Evolutionary conservation across 2,797 vertebrate species (phyloP).

Genomic region (Hemitrygon akajei): DNA sequence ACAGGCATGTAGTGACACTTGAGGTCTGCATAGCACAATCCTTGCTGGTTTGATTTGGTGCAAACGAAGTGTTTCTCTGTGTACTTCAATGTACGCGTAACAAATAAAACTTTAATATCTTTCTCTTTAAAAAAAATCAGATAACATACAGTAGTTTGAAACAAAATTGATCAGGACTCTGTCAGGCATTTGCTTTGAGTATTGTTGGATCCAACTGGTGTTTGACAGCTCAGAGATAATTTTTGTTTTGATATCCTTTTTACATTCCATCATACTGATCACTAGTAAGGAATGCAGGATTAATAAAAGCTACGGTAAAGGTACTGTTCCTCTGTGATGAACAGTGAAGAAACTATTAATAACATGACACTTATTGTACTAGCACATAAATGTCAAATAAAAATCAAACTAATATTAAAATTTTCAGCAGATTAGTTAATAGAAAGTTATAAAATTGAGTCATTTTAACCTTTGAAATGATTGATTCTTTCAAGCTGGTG

Average conservation of each 20-base stretch:
- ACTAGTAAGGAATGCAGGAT: neutral
- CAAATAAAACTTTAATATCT: no score
- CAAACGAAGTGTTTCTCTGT: no score
- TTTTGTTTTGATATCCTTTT: neutral
- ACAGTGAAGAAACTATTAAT: neutral
- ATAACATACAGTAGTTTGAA: no score
- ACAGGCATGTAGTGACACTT: no score
- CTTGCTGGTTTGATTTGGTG: no score
- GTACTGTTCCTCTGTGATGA: neutral
- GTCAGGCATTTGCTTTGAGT: no score
- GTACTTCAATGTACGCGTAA: no score
- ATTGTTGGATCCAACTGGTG: no score
- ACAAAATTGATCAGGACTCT: no score
- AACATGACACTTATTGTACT: neutral
- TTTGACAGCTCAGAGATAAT: no score
- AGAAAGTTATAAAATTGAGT: neutral
- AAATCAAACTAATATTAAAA: slow-evolving; percentile 20
- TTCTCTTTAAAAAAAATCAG: no score
- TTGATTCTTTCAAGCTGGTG: neutral
- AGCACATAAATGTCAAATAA: slow-evolving; percentile 31
- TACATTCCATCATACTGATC: neutral
- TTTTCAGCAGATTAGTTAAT: slow-evolving; percentile 2
- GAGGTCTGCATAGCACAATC: no score
- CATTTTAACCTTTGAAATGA: slow-evolving; percentile 20
- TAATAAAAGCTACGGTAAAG: neutral